These are phyloP conservation scores for Leptopilina boulardi DNA, from an alignment of 1,140 invertebrate species.

Conservation along the genomic window DNA sequence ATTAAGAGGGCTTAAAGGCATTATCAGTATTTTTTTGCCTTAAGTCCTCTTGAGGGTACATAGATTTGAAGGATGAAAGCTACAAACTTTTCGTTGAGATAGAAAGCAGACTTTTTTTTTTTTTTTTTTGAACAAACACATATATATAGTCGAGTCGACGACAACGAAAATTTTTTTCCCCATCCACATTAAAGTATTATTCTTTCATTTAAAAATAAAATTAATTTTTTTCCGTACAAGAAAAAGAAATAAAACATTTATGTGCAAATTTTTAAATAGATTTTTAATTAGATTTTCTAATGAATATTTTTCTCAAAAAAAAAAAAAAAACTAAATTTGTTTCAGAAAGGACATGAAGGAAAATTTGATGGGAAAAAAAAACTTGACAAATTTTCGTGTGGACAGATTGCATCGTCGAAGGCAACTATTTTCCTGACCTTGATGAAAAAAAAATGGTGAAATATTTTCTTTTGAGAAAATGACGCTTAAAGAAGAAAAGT, in stretches of 20 bases:
- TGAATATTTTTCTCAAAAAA: too few species aligned
- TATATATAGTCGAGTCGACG: neutral
- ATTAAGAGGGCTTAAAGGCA: neutral
- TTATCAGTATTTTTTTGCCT: neutral
- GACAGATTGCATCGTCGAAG: neutral
- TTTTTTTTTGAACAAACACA: neutral
- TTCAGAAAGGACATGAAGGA: neutral
- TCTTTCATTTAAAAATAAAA: too few species aligned
- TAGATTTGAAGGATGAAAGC: slow-evolving; percentile 5
- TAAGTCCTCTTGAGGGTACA: neutral
- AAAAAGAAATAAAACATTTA: too few species aligned
- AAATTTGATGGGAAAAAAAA: neutral
- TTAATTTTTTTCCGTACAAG: too few species aligned
- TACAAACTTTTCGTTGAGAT: slow-evolving; percentile 13
- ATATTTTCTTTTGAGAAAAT: neutral
- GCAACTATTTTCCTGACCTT: slow-evolving; percentile 14
- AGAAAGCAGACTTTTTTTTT: neutral
- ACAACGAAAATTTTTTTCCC: neutral
- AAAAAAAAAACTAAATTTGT: neutral
- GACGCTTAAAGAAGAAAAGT: neutral
- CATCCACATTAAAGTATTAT: neutral
- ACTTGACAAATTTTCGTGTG: neutral
- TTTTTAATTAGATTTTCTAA: too few species aligned
- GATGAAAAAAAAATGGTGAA: neutral
- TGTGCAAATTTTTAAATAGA: too few species aligned